Evolutionary conservation across 2,113 vertebrate genomes (phyloP), one percentile per base, ranked within the genome.

Genomic region (Porphyrio hochstetteri): DNA sequence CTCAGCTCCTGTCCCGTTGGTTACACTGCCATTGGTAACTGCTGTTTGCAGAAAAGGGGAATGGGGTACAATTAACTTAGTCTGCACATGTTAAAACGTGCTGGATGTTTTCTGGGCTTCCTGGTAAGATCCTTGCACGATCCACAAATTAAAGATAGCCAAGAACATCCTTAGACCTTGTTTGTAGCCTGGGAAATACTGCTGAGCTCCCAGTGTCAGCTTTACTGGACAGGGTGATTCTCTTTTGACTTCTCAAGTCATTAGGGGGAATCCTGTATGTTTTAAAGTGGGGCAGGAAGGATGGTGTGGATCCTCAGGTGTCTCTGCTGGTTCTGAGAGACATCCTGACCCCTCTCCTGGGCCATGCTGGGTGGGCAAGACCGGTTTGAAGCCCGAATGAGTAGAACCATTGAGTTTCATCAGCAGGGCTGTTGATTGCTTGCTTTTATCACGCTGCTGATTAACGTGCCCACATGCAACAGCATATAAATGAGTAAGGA

Each of bases 1-100:
- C 98, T 98, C 97, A 97, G 87, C 97, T 98, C 97, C 97, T 96
- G 82, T 95, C 95, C 21, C 55, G 88, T 97, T 70, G 90, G 97
- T 97, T 90, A 63, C 40, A 35, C n/a, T 77, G 14, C 68, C 64
- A 50, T 12, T 78, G 81, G 23, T 42, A 19, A 42, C 72, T 68
- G 84, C 91, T 57, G 5, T 24, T 77, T 74, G 29, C 82, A 44
- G 44, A 64, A 42, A 63, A 77, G 70, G 33, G 68, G 70, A 16
- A 40, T 42, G 19, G 25, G 56, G 27, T 82, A 35, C n/a, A 82
- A 69, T 29, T 77, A 67, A 38, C 28, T 15, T 64, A 42, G 12
- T 19, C 23, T 33, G 3, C 78, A 40, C 2, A 1, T 67, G 53
- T 50, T 27, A 78, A 24, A 91, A 52, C 0, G 3, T n/a, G 31